Evolutionary conservation across 1,140 invertebrate species (phyloP), one percentile per base, ranked within the genome.

Genomic region (Drosophila erecta): DNA sequence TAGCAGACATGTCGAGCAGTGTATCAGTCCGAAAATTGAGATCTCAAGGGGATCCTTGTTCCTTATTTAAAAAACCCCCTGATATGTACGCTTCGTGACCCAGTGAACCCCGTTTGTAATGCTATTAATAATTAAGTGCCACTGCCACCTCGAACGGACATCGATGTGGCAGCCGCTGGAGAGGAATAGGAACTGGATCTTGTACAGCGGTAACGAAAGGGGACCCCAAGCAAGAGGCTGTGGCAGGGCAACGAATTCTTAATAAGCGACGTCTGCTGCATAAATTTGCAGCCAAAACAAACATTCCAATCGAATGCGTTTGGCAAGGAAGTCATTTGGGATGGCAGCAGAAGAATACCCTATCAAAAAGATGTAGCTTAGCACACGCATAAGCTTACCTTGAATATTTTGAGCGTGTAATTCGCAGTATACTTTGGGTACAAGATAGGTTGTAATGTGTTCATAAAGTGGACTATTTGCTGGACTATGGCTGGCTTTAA

Each of bases 91-190:
- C 43, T 59, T 24, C 38, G 57, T 87, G 84, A 87, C 83, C 83
- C 61, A 83, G 41, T 87, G 83, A 87, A 89, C 83, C 76, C 56
- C 57, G 79, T 44, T 83, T 87, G 83, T 87, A 89, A 89, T 87
- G 79, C 79, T 89, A 87, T 87, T 84, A 87, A 87, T 87, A 87
- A 87, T 87, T 87, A 87, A 87, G 83, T 87, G 83, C 79, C 79
- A 69, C 79, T 87, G 83, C 83, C 83, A 86, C 83, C 83, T 87
- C 62, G 55, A 46, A 51, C 38, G 53, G 80, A 71, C 80, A 70
- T 57, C 24, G 66, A 12, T 10, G 58, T 66, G 57, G 37, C 67
- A 51, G 43, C 24, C 40, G 30, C 43, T 30, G 38, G 30, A 67
- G 59, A 65, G 56, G 55, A 60, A 33, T 27, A 35, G 40, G 14